These are phyloP conservation scores for Caenorhabditis virilis DNA, from an alignment of 2,888 invertebrate species.

Conservation along the genomic window DNA sequence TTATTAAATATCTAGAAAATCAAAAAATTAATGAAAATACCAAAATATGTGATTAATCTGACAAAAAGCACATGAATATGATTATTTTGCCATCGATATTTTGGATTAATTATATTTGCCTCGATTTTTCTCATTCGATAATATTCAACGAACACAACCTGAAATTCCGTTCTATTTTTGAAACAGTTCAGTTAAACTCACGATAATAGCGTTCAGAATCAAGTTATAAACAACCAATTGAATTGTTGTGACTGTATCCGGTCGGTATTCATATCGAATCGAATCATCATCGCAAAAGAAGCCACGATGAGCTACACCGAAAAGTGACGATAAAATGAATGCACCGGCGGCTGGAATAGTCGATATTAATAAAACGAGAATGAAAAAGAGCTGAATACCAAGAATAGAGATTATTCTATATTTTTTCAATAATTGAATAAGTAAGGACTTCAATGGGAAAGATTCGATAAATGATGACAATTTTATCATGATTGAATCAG, in stretches of 20 bases:
- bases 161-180: neutral
- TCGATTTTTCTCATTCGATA: constrained; percentile 44
- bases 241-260: constrained; percentile 30
- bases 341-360: constrained; percentile 37
- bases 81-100: constrained; percentile 45
- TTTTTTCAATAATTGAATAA: too few relatives aligned
- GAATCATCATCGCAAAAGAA: constrained; percentile 56
- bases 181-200: constrained; percentile 9
- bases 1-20: neutral
- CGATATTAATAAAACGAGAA: too few relatives aligned
- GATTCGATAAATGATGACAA: neutral
- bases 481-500: too few relatives aligned
- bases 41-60: constrained; percentile 43
- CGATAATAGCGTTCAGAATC: constrained; percentile 30
- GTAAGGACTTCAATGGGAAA: too few relatives aligned
- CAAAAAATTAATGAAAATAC: constrained; percentile 13
- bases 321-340: constrained; percentile 34
- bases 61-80: constrained; percentile 48
- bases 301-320: constrained; percentile 43
- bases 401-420: too few relatives aligned
- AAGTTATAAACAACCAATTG: constrained; percentile 36
- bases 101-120: constrained; percentile 26
- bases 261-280: constrained; percentile 43
- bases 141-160: constrained; percentile 40
- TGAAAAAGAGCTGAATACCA: too few relatives aligned